Conservation (phyloP, 2,113 vertebrate genomes). For the Rhynchomys soricoides region DNA sequence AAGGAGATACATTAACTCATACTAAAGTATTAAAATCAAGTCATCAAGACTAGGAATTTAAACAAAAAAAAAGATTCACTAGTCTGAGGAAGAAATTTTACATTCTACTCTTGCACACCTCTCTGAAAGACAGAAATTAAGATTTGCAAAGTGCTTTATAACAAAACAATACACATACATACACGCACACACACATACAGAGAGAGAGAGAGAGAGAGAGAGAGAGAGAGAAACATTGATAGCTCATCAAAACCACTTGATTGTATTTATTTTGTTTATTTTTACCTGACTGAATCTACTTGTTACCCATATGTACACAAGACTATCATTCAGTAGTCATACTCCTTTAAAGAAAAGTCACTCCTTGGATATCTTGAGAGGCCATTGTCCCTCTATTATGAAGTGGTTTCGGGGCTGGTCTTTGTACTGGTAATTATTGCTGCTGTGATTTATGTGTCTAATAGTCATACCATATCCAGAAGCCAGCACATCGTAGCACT, state of each 20-base stretch:
- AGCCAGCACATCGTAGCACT: not conserved
- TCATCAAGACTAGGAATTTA: not conserved
- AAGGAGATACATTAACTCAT: constrained; percentile 39
- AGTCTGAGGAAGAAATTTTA: not conserved
- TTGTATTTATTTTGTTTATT: not conserved
- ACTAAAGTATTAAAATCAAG: constrained; percentile 30
- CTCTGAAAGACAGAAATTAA: not conserved
- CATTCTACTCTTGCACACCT: not conserved
- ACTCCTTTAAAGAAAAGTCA: too few species aligned
- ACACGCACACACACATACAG: not conserved
- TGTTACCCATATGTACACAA: too few species aligned
- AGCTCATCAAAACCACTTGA: not conserved
- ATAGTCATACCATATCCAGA: not conserved
- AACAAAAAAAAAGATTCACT: not conserved
- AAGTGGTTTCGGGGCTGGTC: too few species aligned
- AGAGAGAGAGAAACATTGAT: not conserved
- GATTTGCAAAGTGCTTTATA: not conserved
- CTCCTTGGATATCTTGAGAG: not conserved
- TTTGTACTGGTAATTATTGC: not conserved
- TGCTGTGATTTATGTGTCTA: not conserved
- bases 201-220: not conserved
- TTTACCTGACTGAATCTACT: not conserved
- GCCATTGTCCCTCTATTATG: not conserved
- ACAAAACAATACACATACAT: not conserved
- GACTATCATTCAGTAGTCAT: too few species aligned